Base-by-base conservation (phyloP, 2,888 invertebrate species). In the Phortica okadai region DNA sequence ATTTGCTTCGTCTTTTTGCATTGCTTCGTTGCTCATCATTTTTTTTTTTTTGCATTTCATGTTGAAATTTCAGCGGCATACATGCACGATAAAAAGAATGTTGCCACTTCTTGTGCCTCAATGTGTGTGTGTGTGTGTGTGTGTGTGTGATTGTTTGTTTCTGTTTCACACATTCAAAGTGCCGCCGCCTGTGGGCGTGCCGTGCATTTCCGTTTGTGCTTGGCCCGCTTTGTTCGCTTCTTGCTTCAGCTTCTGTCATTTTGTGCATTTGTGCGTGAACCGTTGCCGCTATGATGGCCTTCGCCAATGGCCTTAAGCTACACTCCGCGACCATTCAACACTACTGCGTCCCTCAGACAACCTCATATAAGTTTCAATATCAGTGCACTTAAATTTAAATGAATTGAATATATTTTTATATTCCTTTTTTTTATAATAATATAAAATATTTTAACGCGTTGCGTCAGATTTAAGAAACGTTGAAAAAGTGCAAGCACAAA, bases 351-450 rank as follows among this genome's bases (percentile, higher is more conserved):
- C 33, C 3, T 33, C 2, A 33, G 33, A 2, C 33, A 33, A 33
- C 33, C 33, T 6, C 78, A 76, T 80, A 78, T 81, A 76, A 59
- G 73, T 77, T 77, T 79, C 73, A 77, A 81, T 82, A 77, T 81
- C 77, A 73, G 72, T 72, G 77, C 79, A 77, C 74, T 82, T 81
- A 76, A 74, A 80, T 76, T 73, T 82, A 79, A 81, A 82, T 82
- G 76, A 81, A 82, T 81, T 78, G 77, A 74, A 74, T 16, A 16
- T 6, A 6, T 56, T 10, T n/a, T n/a, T n/a, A 11, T 56, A 16
- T n/a, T 1, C 11, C 11, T 56, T 56, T 56, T 56, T 56, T 56
- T 64, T 64, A 64, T 50, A 45, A 21, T 25, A 1, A n/a, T 56
- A 16, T 56, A 56, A 56, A 5, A 16, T 21, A 56, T 11, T 56